Evolutionary conservation across 2,113 vertebrate genomes (phyloP), one percentile per base, ranked within the genome.

Genomic region (Lethenteron reissneri): DNA sequence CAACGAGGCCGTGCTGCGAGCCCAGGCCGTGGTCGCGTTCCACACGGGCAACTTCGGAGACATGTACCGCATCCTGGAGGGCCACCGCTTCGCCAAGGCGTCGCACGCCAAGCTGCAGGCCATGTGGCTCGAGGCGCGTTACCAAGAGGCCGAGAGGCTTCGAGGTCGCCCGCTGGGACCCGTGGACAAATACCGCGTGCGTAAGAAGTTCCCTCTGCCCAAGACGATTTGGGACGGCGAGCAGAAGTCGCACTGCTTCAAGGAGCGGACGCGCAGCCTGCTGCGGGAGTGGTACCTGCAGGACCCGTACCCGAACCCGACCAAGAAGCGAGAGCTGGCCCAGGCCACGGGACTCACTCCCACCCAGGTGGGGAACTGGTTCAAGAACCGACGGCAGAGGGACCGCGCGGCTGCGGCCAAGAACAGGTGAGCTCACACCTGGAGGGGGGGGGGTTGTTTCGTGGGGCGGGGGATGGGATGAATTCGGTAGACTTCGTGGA

Each of bases 241-340:
- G 78, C 84, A 85, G 78, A 85, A 85, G 74, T 84, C 84, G 3
- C 84, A 85, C 73, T 85, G 84, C 73, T 85, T 85, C 13, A 85
- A 85, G 82, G 84, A 68, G 62, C 62, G 62, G 15, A 68, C 62
- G 15, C 62, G 62, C 15, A 68, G 62, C 62, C 62, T 8, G 21
- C 10, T 68, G 62, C 62, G 62, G 62, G 62, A 68, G 10, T 68
- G 62, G 62, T 68, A 68, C 62, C 21, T 68, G 62, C 62, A 68
- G 62, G 62, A 68, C 62, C 62, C 62, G n/a, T 68, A 68, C 21
- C 62, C 62, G 11, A 68, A 68, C 62, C 62, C 62, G 15, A 10
- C 62, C 9, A 68, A 68, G 62, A 68, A 68, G 11, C 62, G 62
- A 1, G 62, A 68, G 62, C 62, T 68, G 2, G 62, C 62, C 9